Conservation (phyloP, 2,888 invertebrate species). For the Stenodema calcarata region DNA sequence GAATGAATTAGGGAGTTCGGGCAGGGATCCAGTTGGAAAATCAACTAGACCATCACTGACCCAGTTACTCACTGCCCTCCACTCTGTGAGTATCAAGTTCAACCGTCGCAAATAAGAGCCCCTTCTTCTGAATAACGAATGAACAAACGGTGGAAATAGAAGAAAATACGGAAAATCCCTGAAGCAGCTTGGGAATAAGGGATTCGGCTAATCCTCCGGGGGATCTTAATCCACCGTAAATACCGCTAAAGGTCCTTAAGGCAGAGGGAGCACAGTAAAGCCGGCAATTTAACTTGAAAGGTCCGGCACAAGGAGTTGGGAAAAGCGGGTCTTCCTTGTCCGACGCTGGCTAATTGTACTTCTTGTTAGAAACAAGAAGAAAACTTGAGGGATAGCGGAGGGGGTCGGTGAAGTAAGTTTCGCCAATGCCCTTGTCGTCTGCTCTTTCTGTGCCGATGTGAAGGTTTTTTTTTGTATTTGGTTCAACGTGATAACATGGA, state of each 20-base stretch:
- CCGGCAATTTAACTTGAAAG: constrained; percentile 19
- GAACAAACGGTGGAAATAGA: neutral
- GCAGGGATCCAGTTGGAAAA: too few relatives aligned
- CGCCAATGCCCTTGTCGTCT: neutral
- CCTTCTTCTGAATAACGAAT: neutral
- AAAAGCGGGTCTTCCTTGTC: neutral
- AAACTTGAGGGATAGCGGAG: neutral
- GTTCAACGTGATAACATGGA: too few relatives aligned
- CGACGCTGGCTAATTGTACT: neutral
- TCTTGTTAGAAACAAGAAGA: neutral
- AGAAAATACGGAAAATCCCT: neutral
- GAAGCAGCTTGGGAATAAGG: neutral
- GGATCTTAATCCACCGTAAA: constrained; percentile 15
- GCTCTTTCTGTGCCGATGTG: too few relatives aligned
- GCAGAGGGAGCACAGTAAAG: neutral
- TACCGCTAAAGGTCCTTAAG: constrained; percentile 10
- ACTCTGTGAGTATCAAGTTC: neutral
- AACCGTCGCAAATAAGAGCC: neutral
- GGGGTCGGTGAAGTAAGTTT: neutral
- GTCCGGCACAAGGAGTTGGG: neutral
- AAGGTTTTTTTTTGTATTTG: too few relatives aligned
- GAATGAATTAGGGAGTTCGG: too few relatives aligned
- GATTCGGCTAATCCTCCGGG: neutral
- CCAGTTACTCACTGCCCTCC: too few relatives aligned
- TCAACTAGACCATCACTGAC: too few relatives aligned